Evolutionary conservation across 2,113 vertebrate genomes (phyloP).

Genomic region (Propithecus coquereli): DNA sequence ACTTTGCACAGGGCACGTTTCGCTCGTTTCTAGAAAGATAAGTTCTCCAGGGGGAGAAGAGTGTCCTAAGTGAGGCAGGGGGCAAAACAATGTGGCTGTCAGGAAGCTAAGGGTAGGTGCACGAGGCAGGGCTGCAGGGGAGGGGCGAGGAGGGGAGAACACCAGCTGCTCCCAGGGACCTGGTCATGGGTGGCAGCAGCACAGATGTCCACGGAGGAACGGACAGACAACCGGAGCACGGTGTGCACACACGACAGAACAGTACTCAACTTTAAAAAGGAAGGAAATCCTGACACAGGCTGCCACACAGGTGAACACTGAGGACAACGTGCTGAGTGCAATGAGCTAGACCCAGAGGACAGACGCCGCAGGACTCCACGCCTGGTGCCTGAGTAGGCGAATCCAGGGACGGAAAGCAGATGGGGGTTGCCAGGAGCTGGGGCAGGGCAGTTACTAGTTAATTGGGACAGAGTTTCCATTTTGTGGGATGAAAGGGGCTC

Average conservation of each 20-base stretch:
- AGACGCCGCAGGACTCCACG: accelerated
- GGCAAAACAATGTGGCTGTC: not conserved
- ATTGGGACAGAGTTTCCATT: not conserved
- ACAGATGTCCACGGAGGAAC: accelerated
- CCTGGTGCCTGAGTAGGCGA: too few relatives aligned
- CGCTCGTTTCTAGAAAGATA: not conserved
- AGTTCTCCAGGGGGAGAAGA: not conserved
- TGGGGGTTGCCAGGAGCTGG: accelerated
- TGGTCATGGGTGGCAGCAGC: not conserved
- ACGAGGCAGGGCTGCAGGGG: not conserved
- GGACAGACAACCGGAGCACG: accelerated
- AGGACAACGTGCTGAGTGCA: not conserved
- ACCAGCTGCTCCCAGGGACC: accelerated
- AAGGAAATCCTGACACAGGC: accelerated
- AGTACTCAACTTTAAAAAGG: accelerated
- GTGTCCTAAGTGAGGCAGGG: not conserved
- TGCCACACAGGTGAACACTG: accelerated
- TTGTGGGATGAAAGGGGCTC: not conserved
- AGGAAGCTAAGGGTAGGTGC: not conserved
- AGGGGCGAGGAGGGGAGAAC: too few relatives aligned
- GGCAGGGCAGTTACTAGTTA: not conserved
- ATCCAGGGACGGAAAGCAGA: not conserved
- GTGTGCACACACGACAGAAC: not conserved
- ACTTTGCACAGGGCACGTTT: too few relatives aligned
- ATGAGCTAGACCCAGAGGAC: not conserved